Evolutionary conservation across 2,888 invertebrate species (phyloP), one percentile per base, ranked within the genome.

Genomic region (Byasa hedistus): DNA sequence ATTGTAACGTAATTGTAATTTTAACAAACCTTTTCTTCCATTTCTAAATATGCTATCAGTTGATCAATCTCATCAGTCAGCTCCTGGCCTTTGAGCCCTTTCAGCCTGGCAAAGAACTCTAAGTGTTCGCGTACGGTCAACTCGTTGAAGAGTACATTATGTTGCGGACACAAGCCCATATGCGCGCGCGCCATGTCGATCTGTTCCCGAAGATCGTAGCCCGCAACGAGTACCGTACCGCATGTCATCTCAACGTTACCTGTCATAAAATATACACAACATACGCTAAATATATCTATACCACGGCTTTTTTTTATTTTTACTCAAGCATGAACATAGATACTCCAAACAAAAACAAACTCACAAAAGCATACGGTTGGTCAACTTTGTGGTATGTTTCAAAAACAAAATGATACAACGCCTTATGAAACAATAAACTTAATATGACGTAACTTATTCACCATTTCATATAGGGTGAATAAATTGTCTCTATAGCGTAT

Each of bases 111-210:
- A 78, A 96, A 98, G 87, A 98, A 97, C 68, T 94, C 93, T 39
- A 98, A 89, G 81, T 98, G 97, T 83, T 98, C 97, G 27, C 91
- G 90, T 1, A 97, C 97, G 0, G 97, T 97, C 52, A 98, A 90
- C 69, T 96, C 95, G 71, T 95, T 95, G 80, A 97, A 97, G 1
- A 98, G 91, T 7, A 97, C 95, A 83, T 98, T 96, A 81, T 97
- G 96, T 78, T 98, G 97, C 0, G 97, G 97, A 86, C 96, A 97
- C 27, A 96, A 88, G 0, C 97, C 97, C 57, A 97, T 89, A 72
- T 95, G 95, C 61, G 92, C 90, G 19, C 96, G 93, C 0, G 96
- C 96, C 2, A 88, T 87, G 15, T 85, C 83, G 64, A 95, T 92
- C 72, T 96, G 93, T 0, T 86, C 92, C 15, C 93, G 79, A 70